Conservation (phyloP, 2,797 vertebrate genomes). For the Poeciliopsis presidionis region DNA sequence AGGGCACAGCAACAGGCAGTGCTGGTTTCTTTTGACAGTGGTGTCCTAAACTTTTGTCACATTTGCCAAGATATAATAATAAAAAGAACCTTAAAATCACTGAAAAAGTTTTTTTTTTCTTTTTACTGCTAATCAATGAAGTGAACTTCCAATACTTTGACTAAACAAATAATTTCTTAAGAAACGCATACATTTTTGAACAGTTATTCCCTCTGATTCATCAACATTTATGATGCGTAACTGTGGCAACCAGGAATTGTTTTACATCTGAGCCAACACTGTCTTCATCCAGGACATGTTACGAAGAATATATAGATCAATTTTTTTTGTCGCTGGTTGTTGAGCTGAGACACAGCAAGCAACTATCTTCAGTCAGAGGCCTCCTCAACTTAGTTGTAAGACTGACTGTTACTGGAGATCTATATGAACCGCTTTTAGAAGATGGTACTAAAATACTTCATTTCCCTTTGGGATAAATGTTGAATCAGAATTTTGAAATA, state of each 20-base stretch:
- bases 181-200: neutral
- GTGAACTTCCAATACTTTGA: neutral
- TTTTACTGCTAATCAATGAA: neutral
- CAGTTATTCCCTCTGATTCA: neutral
- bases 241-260: neutral
- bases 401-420: neutral
- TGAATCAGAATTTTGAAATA: neutral
- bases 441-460: neutral
- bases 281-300: neutral
- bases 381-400: neutral
- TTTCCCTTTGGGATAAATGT: neutral
- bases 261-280: too few species aligned
- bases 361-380: neutral
- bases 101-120: neutral
- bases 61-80: neutral
- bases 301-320: rapidly evolving
- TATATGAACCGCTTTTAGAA: neutral
- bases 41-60: neutral
- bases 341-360: neutral
- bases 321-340: neutral
- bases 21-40: neutral
- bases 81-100: neutral
- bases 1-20: neutral
- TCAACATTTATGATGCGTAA: neutral
- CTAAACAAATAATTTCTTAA: neutral